Base-by-base conservation (phyloP, 1,140 invertebrate species). In the Galendromus occidentalis region DNA sequence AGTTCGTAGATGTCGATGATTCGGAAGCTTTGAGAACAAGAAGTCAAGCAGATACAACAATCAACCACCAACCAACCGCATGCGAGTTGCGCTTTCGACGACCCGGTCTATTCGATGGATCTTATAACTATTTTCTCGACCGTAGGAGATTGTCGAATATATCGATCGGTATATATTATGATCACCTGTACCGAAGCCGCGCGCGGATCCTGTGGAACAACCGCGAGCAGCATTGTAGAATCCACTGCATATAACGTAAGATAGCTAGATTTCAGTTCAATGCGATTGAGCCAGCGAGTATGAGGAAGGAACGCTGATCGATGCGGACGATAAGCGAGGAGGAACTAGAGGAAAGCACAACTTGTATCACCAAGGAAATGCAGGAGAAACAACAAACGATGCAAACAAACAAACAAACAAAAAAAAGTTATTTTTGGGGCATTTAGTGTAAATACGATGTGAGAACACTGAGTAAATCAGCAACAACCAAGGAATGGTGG, bases 361-460 rank as follows among this genome's bases (percentile, higher is more conserved):
- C 18, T 28, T 47, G 45, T 20, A 28, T 28, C 7, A 22, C 25
- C 25, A 47, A 20, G 18, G 7, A 47, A 47, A 20, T 6, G 14
- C 45, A 47, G 7, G 7, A 47, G 45, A 47, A 47, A 47, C 18
- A 47, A 47, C 45, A 20, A 22, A 47, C 4, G 18, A 47, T 20
- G 18, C 18, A 47, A 47, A 47, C 45, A 47, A 47, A 20, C 18
- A 47, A 59, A 59, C 7, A 14, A 25, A 14, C 45, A 59, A 17
- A 59, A 33, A 25, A 17, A 29, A 22, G n/a, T 59, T 20, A 20
- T 59, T 59, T 59, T 59, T 25, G 33, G 51, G 51, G 51, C 51
- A 59, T 59, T 59, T 47, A 20, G 25, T 59, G 51, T 59, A 59
- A 59, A 59, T 59, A 59, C 4, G 33, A 9, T 39, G 33, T 39